Percentiles rank a stretch among this genome's conserved stretches.
Evolutionary conservation across 2,797 vertebrate genomes (phyloP).

Genomic region (Geotria australis): DNA sequence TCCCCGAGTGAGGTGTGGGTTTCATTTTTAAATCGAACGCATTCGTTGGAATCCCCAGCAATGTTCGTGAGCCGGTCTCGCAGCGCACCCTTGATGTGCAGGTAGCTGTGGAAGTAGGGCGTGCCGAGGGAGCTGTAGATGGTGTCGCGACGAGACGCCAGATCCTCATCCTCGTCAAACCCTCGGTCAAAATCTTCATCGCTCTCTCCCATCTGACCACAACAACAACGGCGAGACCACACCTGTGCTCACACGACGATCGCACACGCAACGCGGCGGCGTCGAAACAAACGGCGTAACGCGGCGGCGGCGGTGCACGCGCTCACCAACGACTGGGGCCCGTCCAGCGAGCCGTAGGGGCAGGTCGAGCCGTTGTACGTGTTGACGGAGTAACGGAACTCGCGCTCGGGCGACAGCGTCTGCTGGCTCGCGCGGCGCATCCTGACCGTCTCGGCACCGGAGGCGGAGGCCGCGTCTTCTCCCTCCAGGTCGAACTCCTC

Average conservation of each 20-base stretch:
- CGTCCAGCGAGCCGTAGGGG: constrained; percentile 69
- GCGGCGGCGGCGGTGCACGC: too few relatives aligned
- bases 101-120: constrained; percentile 86
- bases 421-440: constrained; percentile 43
- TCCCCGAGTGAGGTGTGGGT: too few relatives aligned
- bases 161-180: constrained; percentile 66
- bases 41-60: too few relatives aligned
- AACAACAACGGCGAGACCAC: not conserved
- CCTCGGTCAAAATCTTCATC: constrained; percentile 71
- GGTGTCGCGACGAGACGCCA: constrained; percentile 57
- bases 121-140: constrained; percentile 87
- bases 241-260: too few relatives aligned
- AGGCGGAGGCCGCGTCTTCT: constrained; percentile 46
- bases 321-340: constrained; percentile 71
- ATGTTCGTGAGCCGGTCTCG: too few relatives aligned
- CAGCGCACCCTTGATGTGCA: constrained; percentile 58
- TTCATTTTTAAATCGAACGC: too few relatives aligned
- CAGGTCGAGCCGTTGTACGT: constrained; percentile 71
- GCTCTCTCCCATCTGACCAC: constrained; percentile 59
- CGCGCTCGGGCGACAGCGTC: constrained; percentile 27
- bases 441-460: constrained; percentile 50
- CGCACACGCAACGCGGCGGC: too few relatives aligned
- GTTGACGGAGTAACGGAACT: constrained; percentile 35
- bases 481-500: constrained; percentile 60
- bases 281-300: too few relatives aligned